These are phyloP conservation scores for Xestia xanthographa DNA, from an alignment of 2,888 invertebrate genomes.

Conservation along the genomic window DNA sequence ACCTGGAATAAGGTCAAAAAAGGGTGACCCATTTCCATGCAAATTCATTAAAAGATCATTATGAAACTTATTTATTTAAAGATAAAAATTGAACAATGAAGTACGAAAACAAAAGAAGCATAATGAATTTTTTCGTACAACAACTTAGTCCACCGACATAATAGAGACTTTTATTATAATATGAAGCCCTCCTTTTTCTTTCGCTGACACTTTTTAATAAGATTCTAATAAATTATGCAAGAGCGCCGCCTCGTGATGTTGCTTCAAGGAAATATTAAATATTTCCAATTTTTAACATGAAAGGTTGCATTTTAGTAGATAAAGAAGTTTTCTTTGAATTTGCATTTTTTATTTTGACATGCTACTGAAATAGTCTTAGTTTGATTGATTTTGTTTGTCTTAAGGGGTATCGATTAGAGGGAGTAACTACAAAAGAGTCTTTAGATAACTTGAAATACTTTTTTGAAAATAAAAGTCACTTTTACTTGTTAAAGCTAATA, in stretches of 20 bases:
- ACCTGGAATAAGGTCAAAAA: constrained; percentile 4
- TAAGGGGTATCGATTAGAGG: not conserved
- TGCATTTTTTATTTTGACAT: constrained; percentile 31
- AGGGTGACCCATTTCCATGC: not conserved
- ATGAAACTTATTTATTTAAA: constrained; percentile 45
- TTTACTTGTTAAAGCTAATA: not conserved
- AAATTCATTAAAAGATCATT: constrained; percentile 29
- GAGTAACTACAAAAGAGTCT: too few species aligned
- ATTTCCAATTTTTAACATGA: constrained; percentile 57
- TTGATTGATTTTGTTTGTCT: not conserved
- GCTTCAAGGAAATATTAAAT: constrained; percentile 71
- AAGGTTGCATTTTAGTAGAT: constrained; percentile 45
- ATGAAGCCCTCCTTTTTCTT: constrained; percentile 77
- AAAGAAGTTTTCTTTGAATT: constrained; percentile 29
- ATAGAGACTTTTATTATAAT: constrained; percentile 79
- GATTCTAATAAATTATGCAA: constrained; percentile 87
- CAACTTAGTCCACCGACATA: constrained; percentile 76
- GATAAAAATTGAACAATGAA: constrained; percentile 49
- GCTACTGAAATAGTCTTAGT: not conserved
- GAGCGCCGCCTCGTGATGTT: constrained; percentile 74
- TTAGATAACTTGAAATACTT: not conserved
- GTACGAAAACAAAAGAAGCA: constrained; percentile 62
- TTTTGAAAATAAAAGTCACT: not conserved
- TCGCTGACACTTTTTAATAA: constrained; percentile 86
- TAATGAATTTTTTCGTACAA: constrained; percentile 79